Conservation (phyloP, 1,140 invertebrate species). For the Nasonia vitripennis region DNA sequence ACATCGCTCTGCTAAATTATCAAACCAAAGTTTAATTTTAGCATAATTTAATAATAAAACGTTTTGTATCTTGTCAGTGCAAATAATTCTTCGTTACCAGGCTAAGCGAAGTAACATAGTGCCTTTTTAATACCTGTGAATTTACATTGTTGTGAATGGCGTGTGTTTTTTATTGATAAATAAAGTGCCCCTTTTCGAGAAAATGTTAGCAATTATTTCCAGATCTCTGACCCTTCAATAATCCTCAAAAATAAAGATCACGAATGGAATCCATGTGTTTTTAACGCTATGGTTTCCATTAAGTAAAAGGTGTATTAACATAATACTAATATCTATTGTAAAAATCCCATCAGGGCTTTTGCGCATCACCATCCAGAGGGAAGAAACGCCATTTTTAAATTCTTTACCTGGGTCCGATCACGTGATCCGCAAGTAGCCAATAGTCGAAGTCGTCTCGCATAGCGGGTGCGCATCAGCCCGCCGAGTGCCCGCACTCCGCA, state of each 20-base stretch:
- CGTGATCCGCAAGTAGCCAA: not conserved
- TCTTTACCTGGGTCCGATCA: not conserved
- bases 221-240: not conserved
- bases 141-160: constrained; percentile 32
- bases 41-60: constrained; percentile 27
- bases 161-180: constrained; percentile 43
- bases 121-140: constrained; percentile 46
- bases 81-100: constrained; percentile 19
- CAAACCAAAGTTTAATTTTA: constrained; percentile 48
- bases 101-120: constrained; percentile 28
- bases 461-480: no score
- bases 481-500: no score
- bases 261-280: not conserved
- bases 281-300: not conserved
- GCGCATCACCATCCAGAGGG: no score
- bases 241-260: not conserved
- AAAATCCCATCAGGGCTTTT: no score
- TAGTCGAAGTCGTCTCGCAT: no score
- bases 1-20: constrained; percentile 14
- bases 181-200: constrained; percentile 35
- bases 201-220: not conserved
- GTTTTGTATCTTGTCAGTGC: not conserved
- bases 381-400: not conserved
- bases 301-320: no score
- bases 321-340: no score